Base-by-base conservation (phyloP, 92 coral and sea anemone species). In the Blastomussa wellsi region DNA sequence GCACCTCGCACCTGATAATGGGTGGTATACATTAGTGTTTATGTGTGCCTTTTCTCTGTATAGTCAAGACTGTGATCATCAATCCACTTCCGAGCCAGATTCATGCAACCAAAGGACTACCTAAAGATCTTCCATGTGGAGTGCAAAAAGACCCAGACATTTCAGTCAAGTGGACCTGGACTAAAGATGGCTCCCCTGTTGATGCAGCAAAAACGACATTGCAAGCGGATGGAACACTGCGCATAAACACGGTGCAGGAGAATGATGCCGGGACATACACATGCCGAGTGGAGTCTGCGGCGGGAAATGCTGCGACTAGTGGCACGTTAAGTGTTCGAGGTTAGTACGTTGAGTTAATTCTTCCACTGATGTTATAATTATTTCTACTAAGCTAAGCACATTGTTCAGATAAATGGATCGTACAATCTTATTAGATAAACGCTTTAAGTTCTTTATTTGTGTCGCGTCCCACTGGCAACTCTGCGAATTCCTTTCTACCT, bases 261-360 rank as follows among this genome's bases (percentile, higher is more conserved):
- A 51, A 67, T 5, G 98, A 95, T 67, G 92, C 93, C 11, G 99
- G 99, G 44, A 86, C 93, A 17, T 97, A 97, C 85, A 89, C 80
- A 77, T 97, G 99, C 65, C 88, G 83, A 37, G 95, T 93, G 74
- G 67, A 89, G 65, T 97, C 99, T 12, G 72, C 42, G 53, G 97
- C 88, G 71, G 99, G 99, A 22, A 91, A 97, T 90, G 98, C 89
- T 57, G 89, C 97, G 3, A 97, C 99, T 7, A 92, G 91, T 64
- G 90, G 93, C n/a, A 83, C 86, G 31, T 64, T 97, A 33, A 88
- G 90, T 47, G 99, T 97, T 28, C 98, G 84, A 91, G 98, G 99
- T 93, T 82, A n/a, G 10, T 35, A 16, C 19, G 42, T 48, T 73
- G 15, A 20, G 37, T 72, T 41, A 41, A 44, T 8, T 3, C 49